Evolutionary conservation across 2,888 invertebrate species (phyloP).

Genomic region (Athalia rosae): DNA sequence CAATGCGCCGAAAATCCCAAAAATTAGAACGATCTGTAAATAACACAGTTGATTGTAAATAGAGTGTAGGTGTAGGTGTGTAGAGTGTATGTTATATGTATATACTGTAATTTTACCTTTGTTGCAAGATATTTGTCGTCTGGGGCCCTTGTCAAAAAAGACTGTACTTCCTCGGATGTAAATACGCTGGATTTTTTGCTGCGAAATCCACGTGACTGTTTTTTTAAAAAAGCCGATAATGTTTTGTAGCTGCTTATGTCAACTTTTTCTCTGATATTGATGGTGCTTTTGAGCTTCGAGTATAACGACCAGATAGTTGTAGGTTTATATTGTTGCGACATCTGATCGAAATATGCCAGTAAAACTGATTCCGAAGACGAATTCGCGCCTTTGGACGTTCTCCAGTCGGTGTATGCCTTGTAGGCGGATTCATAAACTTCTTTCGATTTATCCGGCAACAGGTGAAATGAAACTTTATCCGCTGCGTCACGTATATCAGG

Average conservation of each 20-base stretch:
- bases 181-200: constrained; percentile 56
- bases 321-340: constrained; percentile 46
- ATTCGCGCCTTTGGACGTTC: constrained; percentile 15
- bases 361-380: constrained; percentile 46
- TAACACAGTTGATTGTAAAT: constrained; percentile 10
- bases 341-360: constrained; percentile 46
- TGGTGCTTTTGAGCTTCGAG: constrained; percentile 48
- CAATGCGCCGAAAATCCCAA: constrained; percentile 53
- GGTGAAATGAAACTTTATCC: neutral
- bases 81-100: neutral
- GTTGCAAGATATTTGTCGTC: constrained; percentile 49
- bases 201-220: constrained; percentile 52
- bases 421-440: constrained; percentile 25
- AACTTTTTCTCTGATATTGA: constrained; percentile 44
- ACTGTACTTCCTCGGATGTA: constrained; percentile 52
- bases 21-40: constrained; percentile 50
- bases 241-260: constrained; percentile 38
- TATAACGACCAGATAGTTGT: constrained; percentile 47
- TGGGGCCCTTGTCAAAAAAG: constrained; percentile 49
- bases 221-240: constrained; percentile 53
- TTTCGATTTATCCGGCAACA: constrained; percentile 4
- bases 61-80: constrained; percentile 34
- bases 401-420: constrained; percentile 21
- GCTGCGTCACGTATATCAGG: constrained; percentile 4
- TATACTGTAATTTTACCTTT: constrained; percentile 37